These are phyloP conservation scores for Nomada ferruginata DNA, from an alignment of 2,888 invertebrate species.

Conservation along the genomic window DNA sequence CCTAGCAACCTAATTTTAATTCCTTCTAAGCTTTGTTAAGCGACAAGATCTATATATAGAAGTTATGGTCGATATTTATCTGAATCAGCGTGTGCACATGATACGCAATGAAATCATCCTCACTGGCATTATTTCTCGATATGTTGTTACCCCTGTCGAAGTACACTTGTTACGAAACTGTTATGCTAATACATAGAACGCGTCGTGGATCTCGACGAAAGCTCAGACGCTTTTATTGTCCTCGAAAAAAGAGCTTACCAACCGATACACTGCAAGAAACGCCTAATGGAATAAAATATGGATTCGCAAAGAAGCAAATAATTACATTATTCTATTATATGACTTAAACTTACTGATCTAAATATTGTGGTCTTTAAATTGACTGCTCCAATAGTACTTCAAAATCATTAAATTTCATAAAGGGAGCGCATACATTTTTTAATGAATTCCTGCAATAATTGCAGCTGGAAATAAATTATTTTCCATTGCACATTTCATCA, in stretches of 20 bases:
- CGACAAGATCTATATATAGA: constrained; percentile 24
- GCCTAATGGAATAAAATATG: neutral
- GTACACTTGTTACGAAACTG: constrained; percentile 7
- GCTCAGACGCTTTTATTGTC: constrained; percentile 9
- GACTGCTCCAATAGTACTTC: too few relatives aligned
- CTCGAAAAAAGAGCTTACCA: constrained; percentile 2
- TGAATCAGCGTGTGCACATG: constrained; percentile 11
- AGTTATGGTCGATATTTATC: constrained; percentile 38
- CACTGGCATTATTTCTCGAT: neutral
- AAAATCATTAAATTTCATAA: too few relatives aligned
- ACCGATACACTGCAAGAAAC: neutral
- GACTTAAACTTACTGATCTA: too few relatives aligned
- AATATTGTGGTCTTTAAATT: too few relatives aligned
- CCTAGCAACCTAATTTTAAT: too few relatives aligned
- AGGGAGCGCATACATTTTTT: too few relatives aligned
- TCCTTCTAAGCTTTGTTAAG: too few relatives aligned
- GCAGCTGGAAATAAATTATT: too few relatives aligned
- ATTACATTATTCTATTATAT: too few relatives aligned
- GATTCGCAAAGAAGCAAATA: neutral
- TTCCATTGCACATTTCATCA: too few relatives aligned
- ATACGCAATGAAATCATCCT: constrained; percentile 30
- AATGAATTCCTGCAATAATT: too few relatives aligned
- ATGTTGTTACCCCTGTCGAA: neutral
- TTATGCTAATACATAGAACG: constrained; percentile 8
- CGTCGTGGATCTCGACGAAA: constrained; percentile 7